These are phyloP conservation scores for Decapterus maruadsi DNA, from an alignment of 2,797 vertebrate species.

Conservation along the genomic window DNA sequence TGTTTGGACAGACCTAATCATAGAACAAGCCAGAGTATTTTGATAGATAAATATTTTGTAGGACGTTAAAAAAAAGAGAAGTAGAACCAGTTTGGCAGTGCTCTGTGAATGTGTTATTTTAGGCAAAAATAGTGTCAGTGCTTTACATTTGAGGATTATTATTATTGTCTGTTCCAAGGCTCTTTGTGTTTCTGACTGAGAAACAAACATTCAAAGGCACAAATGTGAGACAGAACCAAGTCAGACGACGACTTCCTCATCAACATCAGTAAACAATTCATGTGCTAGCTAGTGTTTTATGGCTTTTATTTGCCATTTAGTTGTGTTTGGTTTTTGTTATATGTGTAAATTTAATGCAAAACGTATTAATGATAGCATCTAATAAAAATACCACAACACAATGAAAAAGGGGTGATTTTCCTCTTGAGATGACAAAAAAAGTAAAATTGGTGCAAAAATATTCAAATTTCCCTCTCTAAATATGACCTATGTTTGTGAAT, in stretches of 20 bases:
- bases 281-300: conserved; percentile 24
- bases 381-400: conserved; percentile 26
- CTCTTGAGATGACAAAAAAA: conserved; percentile 48
- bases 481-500: conserved; percentile 18
- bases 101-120: conserved; percentile 30
- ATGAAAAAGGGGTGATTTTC: conserved; percentile 24
- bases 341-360: not conserved
- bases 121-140: conserved; percentile 53
- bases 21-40: conserved; percentile 13
- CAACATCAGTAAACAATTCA: not conserved
- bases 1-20: conserved; percentile 1
- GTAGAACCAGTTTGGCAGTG: conserved; percentile 36
- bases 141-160: conserved; percentile 6
- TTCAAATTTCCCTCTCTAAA: not conserved
- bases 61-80: conserved; percentile 33
- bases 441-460: conserved; percentile 16
- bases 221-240: not conserved
- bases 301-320: not conserved
- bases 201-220: conserved; percentile 47
- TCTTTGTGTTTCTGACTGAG: conserved; percentile 16
- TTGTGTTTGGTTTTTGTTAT: conserved; percentile 3
- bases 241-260: not conserved
- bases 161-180: not conserved
- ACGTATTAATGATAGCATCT: not conserved
- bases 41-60: conserved; percentile 28